phyloP scores from a whole-genome alignment of 2,888 invertebrate species.

The Liopterus haemorrhoidalis region DNA sequence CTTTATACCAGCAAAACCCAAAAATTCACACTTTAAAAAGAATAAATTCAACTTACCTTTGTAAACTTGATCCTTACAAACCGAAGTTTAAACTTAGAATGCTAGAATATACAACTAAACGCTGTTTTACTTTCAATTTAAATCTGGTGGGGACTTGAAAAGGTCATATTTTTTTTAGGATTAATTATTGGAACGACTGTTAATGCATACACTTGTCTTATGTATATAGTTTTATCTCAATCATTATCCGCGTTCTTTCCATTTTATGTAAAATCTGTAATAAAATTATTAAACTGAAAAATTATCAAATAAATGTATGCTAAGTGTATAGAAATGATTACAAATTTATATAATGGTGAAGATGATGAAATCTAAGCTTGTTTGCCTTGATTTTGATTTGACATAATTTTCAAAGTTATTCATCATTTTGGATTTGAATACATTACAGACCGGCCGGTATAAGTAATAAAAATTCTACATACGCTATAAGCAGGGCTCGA shows the following conservation, averaged over 20 bases:
- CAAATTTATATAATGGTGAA: neutral
- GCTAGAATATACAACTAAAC: constrained; percentile 5
- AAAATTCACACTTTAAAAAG: too few species aligned
- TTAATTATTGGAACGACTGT: constrained; percentile 1
- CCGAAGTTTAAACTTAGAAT: constrained; percentile 20
- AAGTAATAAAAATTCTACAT: too few species aligned
- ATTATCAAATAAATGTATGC: constrained; percentile 12
- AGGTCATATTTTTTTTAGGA: constrained; percentile 14
- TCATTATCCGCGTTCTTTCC: constrained; percentile 7
- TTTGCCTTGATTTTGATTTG: too few species aligned
- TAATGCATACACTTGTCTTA: neutral
- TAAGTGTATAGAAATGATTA: neutral
- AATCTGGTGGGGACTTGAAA: constrained; percentile 13
- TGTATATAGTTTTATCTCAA: neutral
- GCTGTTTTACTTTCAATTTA: constrained; percentile 21
- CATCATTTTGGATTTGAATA: too few species aligned
- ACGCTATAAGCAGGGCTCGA: too few species aligned
- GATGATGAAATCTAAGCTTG: too few species aligned
- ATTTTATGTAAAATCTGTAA: neutral
- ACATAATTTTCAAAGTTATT: too few species aligned
- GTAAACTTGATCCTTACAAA: constrained; percentile 19
- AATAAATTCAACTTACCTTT: constrained; percentile 19
- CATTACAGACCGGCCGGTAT: too few species aligned
- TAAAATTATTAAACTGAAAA: neutral
- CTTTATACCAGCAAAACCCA: too few species aligned